Conservation (phyloP, 2,113 vertebrate genomes). For the Pseudopipra pipra region DNA sequence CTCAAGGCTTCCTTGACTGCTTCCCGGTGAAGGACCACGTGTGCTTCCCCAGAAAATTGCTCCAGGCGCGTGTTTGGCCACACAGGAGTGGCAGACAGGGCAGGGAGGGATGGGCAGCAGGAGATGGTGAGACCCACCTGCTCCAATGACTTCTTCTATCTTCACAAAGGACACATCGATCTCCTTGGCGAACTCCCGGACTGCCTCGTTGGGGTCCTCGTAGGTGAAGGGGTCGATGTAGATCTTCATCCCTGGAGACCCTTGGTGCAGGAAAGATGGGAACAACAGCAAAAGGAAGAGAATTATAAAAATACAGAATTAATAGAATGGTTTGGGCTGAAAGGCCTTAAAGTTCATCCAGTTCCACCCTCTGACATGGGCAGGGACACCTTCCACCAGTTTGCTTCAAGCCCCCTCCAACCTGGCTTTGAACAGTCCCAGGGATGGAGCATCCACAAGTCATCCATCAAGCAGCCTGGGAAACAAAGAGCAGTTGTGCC, state of each 20-base stretch:
- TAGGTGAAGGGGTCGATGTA: constrained; percentile 99
- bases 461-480: not conserved
- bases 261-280: constrained; percentile 69
- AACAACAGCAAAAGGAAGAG: constrained; percentile 24
- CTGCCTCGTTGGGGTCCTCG: constrained; percentile 95
- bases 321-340: not conserved
- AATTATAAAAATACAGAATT: not conserved
- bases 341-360: not conserved
- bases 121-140: constrained; percentile 78
- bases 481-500: not conserved
- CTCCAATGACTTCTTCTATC: constrained; percentile 98
- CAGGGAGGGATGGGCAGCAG: not conserved
- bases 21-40: accelerated
- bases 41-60: not conserved
- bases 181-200: constrained; percentile 97
- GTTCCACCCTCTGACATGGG: not conserved
- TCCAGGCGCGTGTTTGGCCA: not conserved
- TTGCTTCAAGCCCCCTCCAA: not conserved
- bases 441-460: not conserved
- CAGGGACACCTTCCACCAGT: not conserved
- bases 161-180: constrained; percentile 99
- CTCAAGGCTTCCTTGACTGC: not conserved
- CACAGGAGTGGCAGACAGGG: not conserved
- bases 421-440: not conserved
- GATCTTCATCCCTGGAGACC: constrained; percentile 99